Percentiles rank a stretch among this genome's conserved stretches.
Conservation (phyloP, 2,113 vertebrate species). For the Barbus barbus region DNA sequence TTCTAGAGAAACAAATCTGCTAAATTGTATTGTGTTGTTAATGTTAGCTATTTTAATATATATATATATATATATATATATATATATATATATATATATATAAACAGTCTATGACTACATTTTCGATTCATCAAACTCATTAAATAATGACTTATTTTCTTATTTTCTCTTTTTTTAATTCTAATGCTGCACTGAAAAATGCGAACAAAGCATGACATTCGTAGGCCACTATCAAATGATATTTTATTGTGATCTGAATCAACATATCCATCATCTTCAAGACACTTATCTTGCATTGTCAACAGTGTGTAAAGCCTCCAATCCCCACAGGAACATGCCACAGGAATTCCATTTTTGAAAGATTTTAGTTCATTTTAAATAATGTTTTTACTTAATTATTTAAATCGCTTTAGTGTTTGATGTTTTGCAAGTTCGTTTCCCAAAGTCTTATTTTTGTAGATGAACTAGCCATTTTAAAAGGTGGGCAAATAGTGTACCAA, state of each 20-base stretch:
- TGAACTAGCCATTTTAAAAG: background rate
- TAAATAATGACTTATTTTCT: too few species aligned
- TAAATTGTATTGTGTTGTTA: background rate
- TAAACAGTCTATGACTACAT: background rate
- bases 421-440: background rate
- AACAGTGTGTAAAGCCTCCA: conserved; percentile 5
- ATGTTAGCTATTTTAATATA: background rate
- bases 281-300: background rate
- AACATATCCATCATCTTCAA: background rate
- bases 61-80: too few species aligned
- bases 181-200: background rate
- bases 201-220: background rate
- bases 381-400: background rate
- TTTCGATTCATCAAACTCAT: background rate
- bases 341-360: background rate
- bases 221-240: conserved; percentile 19
- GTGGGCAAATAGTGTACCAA: conserved; percentile 2
- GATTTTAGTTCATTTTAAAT: background rate
- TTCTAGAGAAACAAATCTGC: background rate
- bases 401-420: conserved; percentile 13
- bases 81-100: too few species aligned
- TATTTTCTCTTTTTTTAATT: background rate
- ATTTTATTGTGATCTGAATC: conserved; percentile 30
- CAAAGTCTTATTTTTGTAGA: conserved; percentile 3
- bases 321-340: conserved; percentile 23